A percentile compares a stretch with the other conserved stretches of the same genome.
Evolutionary conservation across 2,888 invertebrate species (phyloP).

Genomic region (Dasysyrphus tricinctus): DNA sequence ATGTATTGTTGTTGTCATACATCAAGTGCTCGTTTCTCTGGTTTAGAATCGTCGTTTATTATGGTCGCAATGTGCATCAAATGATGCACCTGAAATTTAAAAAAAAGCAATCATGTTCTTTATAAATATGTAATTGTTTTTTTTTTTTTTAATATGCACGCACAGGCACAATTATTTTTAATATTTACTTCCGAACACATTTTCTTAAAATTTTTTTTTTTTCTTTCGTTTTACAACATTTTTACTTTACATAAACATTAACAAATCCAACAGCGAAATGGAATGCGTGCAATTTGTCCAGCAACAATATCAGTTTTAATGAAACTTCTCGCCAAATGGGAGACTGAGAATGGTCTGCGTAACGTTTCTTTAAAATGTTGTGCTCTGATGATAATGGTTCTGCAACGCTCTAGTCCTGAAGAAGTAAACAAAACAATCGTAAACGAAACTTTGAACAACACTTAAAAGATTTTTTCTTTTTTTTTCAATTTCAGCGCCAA

Average conservation of each 20-base stretch:
- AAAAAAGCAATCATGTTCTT: neutral
- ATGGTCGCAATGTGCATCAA: no score
- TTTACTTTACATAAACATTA: neutral
- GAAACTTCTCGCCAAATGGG: constrained; percentile 84
- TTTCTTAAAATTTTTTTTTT: neutral
- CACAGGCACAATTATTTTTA: neutral
- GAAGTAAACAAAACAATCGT: constrained; percentile 81
- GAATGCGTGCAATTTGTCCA: constrained; percentile 86
- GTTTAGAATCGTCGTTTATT: no score
- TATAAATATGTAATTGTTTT: no score
- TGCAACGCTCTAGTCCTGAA: constrained; percentile 85
- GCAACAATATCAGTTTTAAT: constrained; percentile 86
- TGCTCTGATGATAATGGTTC: constrained; percentile 85
- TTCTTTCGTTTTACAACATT: neutral
- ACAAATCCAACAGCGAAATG: constrained; percentile 84
- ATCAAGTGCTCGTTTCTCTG: no score
- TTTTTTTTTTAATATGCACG: neutral
- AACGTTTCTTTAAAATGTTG: constrained; percentile 85
- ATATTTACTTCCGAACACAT: neutral
- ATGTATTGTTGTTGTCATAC: no score
- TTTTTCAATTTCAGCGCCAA: constrained; percentile 84
- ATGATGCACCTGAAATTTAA: no score
- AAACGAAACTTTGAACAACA: neutral
- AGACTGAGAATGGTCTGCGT: constrained; percentile 82
- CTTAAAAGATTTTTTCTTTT: neutral